These are phyloP conservation scores for Cephus rjabovi DNA, from an alignment of 2,888 invertebrate genomes.

Conservation along the genomic window DNA sequence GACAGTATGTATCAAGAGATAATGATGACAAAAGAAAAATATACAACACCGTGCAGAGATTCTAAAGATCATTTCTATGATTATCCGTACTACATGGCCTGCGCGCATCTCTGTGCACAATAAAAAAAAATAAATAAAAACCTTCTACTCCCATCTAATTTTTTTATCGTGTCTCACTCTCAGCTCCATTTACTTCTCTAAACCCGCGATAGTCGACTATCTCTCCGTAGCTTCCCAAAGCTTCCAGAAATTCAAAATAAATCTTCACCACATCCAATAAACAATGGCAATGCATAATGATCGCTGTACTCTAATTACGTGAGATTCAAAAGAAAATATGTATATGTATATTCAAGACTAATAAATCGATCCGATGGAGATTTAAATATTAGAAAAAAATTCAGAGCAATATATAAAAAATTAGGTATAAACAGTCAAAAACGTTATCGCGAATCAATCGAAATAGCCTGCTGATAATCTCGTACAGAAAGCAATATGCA, in stretches of 20 bases:
- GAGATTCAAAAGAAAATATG: neutral
- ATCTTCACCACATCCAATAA: neutral
- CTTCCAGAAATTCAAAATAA: neutral
- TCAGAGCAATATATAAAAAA: neutral
- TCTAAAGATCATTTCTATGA: neutral
- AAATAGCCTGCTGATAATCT: neutral
- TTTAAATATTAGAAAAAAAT: neutral
- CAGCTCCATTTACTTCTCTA: neutral
- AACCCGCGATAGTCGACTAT: neutral
- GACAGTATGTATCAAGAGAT: neutral
- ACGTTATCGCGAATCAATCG: neutral
- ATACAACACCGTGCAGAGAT: neutral
- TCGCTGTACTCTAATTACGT: neutral
- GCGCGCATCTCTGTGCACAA: neutral
- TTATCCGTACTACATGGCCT: neutral
- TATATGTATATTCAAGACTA: too few species aligned
- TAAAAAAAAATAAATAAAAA: neutral
- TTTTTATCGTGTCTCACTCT: neutral
- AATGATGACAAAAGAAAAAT: neutral
- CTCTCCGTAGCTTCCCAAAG: neutral
- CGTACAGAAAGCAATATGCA: neutral
- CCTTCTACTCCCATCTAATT: neutral
- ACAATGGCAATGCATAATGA: neutral
- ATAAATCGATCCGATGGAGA: too few species aligned
- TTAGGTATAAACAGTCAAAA: neutral